These are phyloP conservation scores for Gallinago solitaria DNA, from an alignment of 2,797 vertebrate species.

Conservation along the genomic window DNA sequence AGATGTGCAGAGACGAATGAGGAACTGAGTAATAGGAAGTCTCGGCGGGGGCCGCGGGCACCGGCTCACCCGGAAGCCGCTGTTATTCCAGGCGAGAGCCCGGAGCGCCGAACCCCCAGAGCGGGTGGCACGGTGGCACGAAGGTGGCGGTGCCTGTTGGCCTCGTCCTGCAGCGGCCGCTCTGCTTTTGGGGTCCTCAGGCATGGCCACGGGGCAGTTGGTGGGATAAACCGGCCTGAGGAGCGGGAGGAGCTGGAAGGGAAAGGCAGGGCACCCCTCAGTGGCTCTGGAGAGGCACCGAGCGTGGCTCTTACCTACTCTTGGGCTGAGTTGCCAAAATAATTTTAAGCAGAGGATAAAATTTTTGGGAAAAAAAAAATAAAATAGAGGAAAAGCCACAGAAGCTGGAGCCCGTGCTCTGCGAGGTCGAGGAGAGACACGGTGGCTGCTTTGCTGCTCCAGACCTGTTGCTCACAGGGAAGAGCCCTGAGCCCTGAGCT, in stretches of 20 bases:
- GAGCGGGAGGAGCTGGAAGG: neutral
- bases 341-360: neutral
- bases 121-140: fast-evolving
- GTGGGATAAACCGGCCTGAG: fast-evolving
- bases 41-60: fast-evolving
- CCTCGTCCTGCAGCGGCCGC: neutral
- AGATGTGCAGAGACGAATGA: neutral
- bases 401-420: neutral
- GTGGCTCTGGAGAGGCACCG: neutral
- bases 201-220: fast-evolving
- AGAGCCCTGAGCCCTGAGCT: neutral
- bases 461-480: neutral
- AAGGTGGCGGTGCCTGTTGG: neutral
- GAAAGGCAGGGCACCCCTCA: neutral
- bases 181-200: neutral
- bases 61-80: neutral
- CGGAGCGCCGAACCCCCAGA: neutral
- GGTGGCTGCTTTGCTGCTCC: neutral
- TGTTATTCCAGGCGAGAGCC: neutral
- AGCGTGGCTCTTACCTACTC: neutral
- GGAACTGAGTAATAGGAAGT: constrained; percentile 59
- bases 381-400: neutral
- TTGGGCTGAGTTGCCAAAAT: neutral
- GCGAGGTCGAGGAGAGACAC: neutral
- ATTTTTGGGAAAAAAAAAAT: neutral